Conservation (phyloP, 2,888 invertebrate genomes). For the Raillietiella orientalis region DNA sequence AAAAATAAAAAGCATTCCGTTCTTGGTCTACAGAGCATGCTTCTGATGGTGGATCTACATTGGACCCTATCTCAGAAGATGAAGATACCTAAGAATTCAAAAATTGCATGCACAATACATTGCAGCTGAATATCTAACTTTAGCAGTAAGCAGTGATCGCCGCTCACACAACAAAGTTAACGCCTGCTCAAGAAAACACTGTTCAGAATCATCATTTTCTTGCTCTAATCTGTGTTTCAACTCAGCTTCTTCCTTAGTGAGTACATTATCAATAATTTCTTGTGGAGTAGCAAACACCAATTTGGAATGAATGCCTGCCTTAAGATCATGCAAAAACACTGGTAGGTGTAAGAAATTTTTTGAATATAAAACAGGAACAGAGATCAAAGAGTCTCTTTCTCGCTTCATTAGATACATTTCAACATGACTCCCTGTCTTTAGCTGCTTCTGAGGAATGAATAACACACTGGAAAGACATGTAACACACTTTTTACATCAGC, state of each 20-base stretch:
- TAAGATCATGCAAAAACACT: too few relatives aligned
- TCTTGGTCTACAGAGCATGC: neutral
- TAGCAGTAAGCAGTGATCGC: too few relatives aligned
- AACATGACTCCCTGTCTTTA: slow-evolving; percentile 28
- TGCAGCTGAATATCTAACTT: too few relatives aligned
- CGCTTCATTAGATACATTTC: slow-evolving; percentile 56
- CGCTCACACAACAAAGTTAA: slow-evolving; percentile 29
- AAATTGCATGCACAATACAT: too few relatives aligned
- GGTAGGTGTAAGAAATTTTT: too few relatives aligned
- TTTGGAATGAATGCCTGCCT: slow-evolving; percentile 18
- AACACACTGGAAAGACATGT: neutral
- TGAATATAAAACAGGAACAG: slow-evolving; percentile 23
- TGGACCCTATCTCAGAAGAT: too few relatives aligned
- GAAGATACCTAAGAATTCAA: too few relatives aligned
- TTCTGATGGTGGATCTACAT: neutral
- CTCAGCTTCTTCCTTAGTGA: slow-evolving; percentile 34
- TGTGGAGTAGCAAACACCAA: slow-evolving; percentile 31
- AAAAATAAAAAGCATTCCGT: slow-evolving; percentile 13
- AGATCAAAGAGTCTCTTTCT: slow-evolving; percentile 26
- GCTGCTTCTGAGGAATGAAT: slow-evolving; percentile 17
- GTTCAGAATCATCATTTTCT: slow-evolving; percentile 35
- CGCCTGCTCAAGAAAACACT: slow-evolving; percentile 55
- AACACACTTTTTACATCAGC: neutral
- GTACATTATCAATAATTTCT: slow-evolving; percentile 31
- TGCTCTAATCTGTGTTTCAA: slow-evolving; percentile 19